Conservation (phyloP, 2,888 invertebrate species). For the Ctena decussata region DNA sequence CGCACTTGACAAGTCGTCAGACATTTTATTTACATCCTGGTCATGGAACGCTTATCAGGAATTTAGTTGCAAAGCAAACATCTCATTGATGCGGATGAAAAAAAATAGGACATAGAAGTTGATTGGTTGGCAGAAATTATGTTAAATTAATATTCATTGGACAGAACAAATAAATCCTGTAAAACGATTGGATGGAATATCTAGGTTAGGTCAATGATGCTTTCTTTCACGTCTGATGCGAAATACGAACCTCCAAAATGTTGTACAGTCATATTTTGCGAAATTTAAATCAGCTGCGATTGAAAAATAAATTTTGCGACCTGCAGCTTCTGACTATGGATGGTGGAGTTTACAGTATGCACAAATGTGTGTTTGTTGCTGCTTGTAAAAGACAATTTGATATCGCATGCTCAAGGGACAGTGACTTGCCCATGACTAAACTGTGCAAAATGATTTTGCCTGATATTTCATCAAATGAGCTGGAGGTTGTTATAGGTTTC, state of each 20-base stretch:
- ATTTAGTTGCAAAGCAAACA: not conserved
- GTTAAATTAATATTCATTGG: not conserved
- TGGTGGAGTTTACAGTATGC: conserved; percentile 46
- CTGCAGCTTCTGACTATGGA: conserved; percentile 63
- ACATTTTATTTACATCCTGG: conserved; percentile 43
- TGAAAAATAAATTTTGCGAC: conserved; percentile 58
- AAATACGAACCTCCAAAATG: not conserved
- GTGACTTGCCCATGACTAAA: not conserved
- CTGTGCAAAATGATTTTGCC: conserved; percentile 36
- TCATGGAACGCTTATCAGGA: not conserved
- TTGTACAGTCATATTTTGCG: not conserved
- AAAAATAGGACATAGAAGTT: not conserved
- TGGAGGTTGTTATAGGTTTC: conserved; percentile 46
- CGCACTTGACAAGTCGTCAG: conserved; percentile 63
- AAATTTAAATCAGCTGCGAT: conserved; percentile 48
- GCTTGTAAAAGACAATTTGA: conserved; percentile 55
- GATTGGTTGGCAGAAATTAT: not conserved
- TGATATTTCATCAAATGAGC: conserved; percentile 26
- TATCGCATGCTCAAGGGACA: not conserved
- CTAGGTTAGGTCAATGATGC: not conserved
- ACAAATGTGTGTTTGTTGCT: conserved; percentile 65
- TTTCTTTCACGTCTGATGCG: conserved; percentile 2
- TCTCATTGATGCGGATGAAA: not conserved
- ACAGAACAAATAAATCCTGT: not conserved
- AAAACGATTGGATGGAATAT: not conserved